These are phyloP conservation scores for Mesitornis unicolor DNA, from an alignment of 2,113 vertebrate species.

Conservation along the genomic window DNA sequence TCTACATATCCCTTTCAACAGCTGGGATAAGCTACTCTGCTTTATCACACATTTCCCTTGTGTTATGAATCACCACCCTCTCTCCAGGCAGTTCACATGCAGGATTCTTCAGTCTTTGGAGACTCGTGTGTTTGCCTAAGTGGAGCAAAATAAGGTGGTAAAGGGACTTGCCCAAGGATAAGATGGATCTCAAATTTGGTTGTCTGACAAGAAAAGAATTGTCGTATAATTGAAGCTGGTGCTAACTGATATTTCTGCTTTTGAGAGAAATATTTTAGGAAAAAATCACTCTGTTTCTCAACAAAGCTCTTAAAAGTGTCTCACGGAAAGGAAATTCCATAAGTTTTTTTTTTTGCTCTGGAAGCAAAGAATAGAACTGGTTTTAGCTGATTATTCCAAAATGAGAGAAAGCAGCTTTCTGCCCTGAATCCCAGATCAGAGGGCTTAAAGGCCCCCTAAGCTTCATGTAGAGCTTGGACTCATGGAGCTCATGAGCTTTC, in stretches of 20 bases:
- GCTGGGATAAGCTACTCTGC: constrained; percentile 59
- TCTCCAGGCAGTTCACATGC: not conserved
- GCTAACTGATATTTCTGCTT: constrained; percentile 17
- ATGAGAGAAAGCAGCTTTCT: constrained; percentile 43
- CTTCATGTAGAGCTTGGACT: not conserved
- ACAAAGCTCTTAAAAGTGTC: constrained; percentile 3
- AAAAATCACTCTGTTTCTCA: constrained; percentile 25
- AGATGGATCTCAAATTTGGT: not conserved
- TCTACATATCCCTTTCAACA: constrained; percentile 56
- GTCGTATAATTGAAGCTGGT: not conserved
- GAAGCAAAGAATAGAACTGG: not conserved
- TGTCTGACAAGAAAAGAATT: constrained; percentile 1
- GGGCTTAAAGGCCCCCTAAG: not conserved
- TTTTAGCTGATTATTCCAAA: constrained; percentile 31
- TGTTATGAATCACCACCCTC: constrained; percentile 48
- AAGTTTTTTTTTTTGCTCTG: not conserved
- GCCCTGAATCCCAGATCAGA: not conserved
- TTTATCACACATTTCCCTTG: constrained; percentile 48
- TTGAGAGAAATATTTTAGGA: constrained; percentile 9
- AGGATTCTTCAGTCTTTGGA: constrained; percentile 35
- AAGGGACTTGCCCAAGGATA: not conserved
- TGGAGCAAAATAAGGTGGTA: not conserved
- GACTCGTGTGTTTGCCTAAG: not conserved
- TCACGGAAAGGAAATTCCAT: constrained; percentile 51
- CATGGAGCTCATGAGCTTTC: not conserved